These are phyloP conservation scores for Athalia rosae DNA, from an alignment of 2,888 invertebrate genomes.

Conservation along the genomic window DNA sequence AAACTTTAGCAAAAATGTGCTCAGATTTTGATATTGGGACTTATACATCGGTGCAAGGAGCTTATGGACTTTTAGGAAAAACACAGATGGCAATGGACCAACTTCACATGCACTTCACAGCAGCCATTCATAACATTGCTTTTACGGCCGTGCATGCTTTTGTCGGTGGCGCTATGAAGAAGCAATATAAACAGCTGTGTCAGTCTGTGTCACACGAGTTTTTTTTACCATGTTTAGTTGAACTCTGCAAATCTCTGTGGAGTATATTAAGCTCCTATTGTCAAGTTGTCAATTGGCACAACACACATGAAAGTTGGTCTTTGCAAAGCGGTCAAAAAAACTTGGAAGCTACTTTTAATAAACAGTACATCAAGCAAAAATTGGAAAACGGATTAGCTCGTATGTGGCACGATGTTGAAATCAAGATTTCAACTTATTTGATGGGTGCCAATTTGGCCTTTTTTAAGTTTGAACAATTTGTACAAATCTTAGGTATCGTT, in stretches of 20 bases:
- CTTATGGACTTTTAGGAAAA: slow-evolving; percentile 92
- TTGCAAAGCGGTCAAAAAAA: slow-evolving; percentile 73
- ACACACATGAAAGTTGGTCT: slow-evolving; percentile 69
- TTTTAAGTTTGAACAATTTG: slow-evolving; percentile 95
- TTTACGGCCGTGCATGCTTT: slow-evolving; percentile 78
- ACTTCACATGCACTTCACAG: slow-evolving; percentile 95
- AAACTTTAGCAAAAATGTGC: slow-evolving; percentile 86
- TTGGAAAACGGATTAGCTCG: slow-evolving; percentile 89
- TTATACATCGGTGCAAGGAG: slow-evolving; percentile 89
- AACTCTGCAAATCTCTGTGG: slow-evolving; percentile 91
- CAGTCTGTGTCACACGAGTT: slow-evolving; percentile 77
- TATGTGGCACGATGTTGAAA: slow-evolving; percentile 96
- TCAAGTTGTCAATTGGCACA: slow-evolving; percentile 86
- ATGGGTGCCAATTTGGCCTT: slow-evolving; percentile 87
- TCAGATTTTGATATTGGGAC: slow-evolving; percentile 79
- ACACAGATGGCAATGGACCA: slow-evolving; percentile 96
- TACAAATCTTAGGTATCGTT: slow-evolving; percentile 90
- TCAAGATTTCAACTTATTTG: slow-evolving; percentile 89
- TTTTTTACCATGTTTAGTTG: slow-evolving; percentile 85
- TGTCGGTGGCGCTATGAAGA: slow-evolving; percentile 77
- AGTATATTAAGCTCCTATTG: slow-evolving; percentile 87
- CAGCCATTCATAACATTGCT: slow-evolving; percentile 90
- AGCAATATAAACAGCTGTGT: slow-evolving; percentile 90
- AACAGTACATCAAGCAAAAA: slow-evolving; percentile 90
- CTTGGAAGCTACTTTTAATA: slow-evolving; percentile 81